phyloP scores from a whole-genome alignment of 1,140 invertebrate species.

The Aphis gossypii region DNA sequence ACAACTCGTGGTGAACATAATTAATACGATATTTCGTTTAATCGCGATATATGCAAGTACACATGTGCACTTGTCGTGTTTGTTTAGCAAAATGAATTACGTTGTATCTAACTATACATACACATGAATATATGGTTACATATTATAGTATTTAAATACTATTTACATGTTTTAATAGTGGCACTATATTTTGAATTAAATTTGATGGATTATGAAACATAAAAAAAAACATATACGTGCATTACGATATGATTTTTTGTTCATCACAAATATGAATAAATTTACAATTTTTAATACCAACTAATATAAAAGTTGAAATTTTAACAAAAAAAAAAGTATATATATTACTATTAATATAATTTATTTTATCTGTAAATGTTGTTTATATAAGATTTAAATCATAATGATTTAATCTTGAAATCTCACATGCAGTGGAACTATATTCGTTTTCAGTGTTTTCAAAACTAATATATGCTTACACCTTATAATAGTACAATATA shows the following conservation, averaged over 20 bases:
- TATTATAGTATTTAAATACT: background rate
- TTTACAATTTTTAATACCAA: background rate
- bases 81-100: background rate
- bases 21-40: background rate
- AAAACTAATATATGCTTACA: too few relatives aligned
- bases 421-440: too few relatives aligned
- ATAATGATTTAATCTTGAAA: too few relatives aligned
- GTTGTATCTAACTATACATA: background rate
- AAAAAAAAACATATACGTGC: background rate
- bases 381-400: too few relatives aligned
- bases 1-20: background rate
- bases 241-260: background rate
- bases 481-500: too few relatives aligned
- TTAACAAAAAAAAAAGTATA: background rate
- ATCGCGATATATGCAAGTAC: background rate
- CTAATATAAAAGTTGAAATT: too few relatives aligned
- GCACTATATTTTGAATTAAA: background rate
- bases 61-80: conserved; percentile 2
- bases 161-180: background rate
- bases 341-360: too few relatives aligned
- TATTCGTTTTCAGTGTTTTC: too few relatives aligned
- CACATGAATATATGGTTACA: background rate
- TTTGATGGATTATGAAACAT: background rate
- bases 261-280: background rate
- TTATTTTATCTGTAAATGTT: background rate